Base-by-base conservation (phyloP, 2,888 invertebrate species). In the Oscheius sp. region DNA sequence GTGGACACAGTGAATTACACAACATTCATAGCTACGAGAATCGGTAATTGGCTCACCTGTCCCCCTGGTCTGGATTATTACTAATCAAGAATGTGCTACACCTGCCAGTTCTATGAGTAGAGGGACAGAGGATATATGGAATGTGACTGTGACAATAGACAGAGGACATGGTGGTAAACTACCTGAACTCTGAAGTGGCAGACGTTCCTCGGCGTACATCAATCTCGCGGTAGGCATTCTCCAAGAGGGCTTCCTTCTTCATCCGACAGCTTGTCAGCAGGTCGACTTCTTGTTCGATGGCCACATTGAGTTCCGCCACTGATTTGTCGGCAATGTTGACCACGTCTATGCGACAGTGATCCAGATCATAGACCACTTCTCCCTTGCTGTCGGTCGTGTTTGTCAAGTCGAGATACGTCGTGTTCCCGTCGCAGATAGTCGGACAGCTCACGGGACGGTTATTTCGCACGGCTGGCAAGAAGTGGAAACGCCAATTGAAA, bases 401-500 rank as follows among this genome's bases (percentile, higher is more conserved):
- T 21, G 55, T 35, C 29, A 68, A 53, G 10, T 65, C 65, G 32
- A 48, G 32, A 48, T 9, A 63, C 21, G 32, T 65, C 42, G 42
- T 48, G 48, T 50, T 51, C 50, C 11, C 33, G 21, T 21, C 21
- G 29, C 65, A 65, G 21, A 7, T 29, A 33, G 55, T 55, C 21
- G 33, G 35, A 33, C 62, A 60, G n/a, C 50, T n/a, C 35, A 62
- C 60, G 1, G 76, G 73, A 2, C 75, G 74, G 35, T 76, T 70
- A 32, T 77, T 59, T 47, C 75, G 65, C 0, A 70, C 77, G 71
- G 76, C 76, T 29, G 80, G 80, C n/a, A 79, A 70, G 57, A 79
- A 81, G 58, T 81, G 80, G 47, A 66, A 77, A 13, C 73, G 72
- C 80, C 80, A 81, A 29, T 81, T 81, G 62, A 70, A 68, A 7